Evolutionary conservation across 2,797 vertebrate species (phyloP).

Genomic region (Mus caroli): DNA sequence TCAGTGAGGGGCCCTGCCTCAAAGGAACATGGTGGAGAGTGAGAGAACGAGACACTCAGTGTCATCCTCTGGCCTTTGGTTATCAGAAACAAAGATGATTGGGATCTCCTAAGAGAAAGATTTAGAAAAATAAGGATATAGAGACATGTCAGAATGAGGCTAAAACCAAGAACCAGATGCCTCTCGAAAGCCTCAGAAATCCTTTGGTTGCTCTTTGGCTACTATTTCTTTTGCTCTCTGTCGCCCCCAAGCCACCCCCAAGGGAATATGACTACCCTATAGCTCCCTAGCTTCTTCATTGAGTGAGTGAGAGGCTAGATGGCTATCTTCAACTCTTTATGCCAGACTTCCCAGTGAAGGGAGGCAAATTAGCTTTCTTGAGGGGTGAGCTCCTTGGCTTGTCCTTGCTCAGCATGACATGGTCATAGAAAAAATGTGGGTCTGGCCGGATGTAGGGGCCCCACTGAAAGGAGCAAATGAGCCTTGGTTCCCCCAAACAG

Average conservation of each 20-base stretch:
- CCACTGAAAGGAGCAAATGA: not conserved
- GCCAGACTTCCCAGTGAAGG: not conserved
- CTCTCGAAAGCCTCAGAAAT: not conserved
- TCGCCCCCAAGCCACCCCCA: not conserved
- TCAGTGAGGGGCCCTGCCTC: not conserved
- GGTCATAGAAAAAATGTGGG: not conserved
- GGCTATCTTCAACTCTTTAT: not conserved
- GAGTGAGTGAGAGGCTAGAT: not conserved
- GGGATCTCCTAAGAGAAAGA: not conserved
- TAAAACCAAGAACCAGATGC: not conserved
- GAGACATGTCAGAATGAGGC: not conserved
- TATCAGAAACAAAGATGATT: not conserved
- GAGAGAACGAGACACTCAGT: not conserved
- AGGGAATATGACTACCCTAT: not conserved
- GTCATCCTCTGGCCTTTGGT: not conserved
- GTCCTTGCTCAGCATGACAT: not conserved
- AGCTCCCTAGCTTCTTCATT: not conserved
- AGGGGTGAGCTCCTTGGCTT: not conserved
- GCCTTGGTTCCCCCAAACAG: not conserved
- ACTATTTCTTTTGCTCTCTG: not conserved
- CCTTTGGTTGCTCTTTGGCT: not conserved
- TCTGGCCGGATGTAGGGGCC: not conserved
- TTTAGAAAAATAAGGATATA: not conserved
- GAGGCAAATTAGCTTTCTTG: not conserved
- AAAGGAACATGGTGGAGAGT: not conserved